Conservation (phyloP, 2,888 invertebrate species). For the Tryphoninae sp. region DNA sequence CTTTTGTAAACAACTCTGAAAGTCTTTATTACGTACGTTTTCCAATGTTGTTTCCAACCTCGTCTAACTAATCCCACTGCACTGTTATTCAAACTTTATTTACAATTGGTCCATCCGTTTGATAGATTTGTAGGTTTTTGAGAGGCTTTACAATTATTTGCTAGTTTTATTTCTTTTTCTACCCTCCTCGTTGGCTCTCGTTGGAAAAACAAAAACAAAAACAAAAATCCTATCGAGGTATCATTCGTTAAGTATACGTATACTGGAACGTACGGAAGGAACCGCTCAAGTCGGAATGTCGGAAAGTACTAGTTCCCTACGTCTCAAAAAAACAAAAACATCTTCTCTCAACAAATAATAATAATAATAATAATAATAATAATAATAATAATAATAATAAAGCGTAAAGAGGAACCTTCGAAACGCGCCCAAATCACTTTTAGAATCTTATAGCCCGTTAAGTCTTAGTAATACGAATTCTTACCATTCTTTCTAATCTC, state of each 20-base stretch:
- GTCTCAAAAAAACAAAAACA: neutral
- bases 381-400: neutral
- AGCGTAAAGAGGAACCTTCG: too few relatives aligned
- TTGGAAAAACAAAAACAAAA: constrained; percentile 7
- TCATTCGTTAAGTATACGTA: constrained; percentile 13
- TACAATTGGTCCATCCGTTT: too few relatives aligned
- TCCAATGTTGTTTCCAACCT: neutral
- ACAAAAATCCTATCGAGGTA: neutral
- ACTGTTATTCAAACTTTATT: too few relatives aligned
- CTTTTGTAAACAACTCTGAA: too few relatives aligned
- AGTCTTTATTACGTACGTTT: neutral
- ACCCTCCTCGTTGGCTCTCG: neutral
- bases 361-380: neutral
- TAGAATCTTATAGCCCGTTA: neutral
- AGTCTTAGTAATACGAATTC: constrained; percentile 6
- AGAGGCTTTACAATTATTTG: neutral
- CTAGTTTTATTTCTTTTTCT: neutral
- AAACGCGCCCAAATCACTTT: neutral
- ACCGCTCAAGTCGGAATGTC: constrained; percentile 36
- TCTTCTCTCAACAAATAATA: constrained; percentile 7
- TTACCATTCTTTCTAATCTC: constrained; percentile 13
- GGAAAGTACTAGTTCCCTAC: constrained; percentile 49
- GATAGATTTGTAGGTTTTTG: too few relatives aligned
- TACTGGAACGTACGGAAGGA: constrained; percentile 29
- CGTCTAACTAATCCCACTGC: neutral